Evolutionary conservation across 53 echinoderm and acorn worm genomes (phyloP), one percentile per base, ranked within the genome.

Genomic region (Astropecten irregularis): DNA sequence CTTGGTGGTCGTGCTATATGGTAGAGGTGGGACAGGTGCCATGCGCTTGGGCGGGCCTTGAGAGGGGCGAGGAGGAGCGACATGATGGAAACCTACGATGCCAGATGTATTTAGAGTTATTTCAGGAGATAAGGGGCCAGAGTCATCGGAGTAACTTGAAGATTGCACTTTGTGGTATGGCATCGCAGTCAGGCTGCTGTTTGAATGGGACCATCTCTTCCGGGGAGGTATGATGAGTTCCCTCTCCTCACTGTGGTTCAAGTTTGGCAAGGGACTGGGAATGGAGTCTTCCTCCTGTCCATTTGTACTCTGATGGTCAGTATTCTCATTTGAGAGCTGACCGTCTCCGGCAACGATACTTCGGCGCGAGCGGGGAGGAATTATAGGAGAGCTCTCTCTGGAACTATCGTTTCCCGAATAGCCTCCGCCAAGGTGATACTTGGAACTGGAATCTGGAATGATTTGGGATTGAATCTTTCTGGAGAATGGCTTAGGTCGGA

Each of bases 131-230:
- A 26, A 28, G 23, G 49, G 15, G 14, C 21, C 9, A 16, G 79
- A 38, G 29, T 40, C 34, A 26, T 72, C 72, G 33, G 29, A 27
- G 20, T 40, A 29, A 10, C n/a, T 58, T 42, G 60, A 39, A 22
- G 76, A 79, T 62, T 79, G 79, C 79, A 79, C 61, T 62, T 31
- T 60, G 62, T 79, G 79, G 79, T 79, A 79, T 18, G 79, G 79
- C 47, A 79, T 48, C 11, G 79, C 61, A 27, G 79, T 47, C 31
- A 61, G 60, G 20, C 14, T 42, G 44, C 46, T 62, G 19, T 62
- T 59, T 44, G 46, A 62, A 27, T 79, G 79, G 49, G 79, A 79
- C 79, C 79, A 62, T 79, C 79, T 29, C 31, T 79, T 79, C 22
- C 79, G 10, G 32, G 79, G 79, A 48, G 79, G 79, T 25, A 47